Conservation (phyloP, 2,113 vertebrate species). For the Calonectris borealis region DNA sequence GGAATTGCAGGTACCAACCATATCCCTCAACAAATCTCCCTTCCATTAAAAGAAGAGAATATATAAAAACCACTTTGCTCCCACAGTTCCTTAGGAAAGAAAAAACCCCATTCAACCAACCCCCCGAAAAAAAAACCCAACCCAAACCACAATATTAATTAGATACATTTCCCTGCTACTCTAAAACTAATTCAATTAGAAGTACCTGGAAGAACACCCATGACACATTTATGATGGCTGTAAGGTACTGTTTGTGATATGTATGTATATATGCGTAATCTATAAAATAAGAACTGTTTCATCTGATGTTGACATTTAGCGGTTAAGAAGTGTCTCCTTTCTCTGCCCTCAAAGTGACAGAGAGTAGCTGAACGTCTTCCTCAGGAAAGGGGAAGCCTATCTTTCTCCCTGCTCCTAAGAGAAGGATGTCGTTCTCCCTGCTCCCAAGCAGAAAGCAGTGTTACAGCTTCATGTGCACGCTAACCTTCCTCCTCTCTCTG, state of each 20-base stretch:
- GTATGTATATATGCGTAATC: too few relatives aligned
- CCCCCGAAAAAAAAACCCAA: background rate
- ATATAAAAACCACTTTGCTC: background rate
- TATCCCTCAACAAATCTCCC: background rate
- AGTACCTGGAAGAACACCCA: background rate
- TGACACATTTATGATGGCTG: background rate
- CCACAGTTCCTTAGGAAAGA: background rate
- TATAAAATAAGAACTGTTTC: background rate
- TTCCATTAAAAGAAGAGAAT: background rate
- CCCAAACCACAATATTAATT: background rate
- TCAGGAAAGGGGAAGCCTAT: background rate
- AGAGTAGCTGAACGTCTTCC: background rate
- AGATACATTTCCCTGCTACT: background rate
- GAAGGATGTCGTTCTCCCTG: background rate
- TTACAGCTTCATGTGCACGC: background rate
- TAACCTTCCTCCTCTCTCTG: background rate
- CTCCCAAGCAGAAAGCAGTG: background rate
- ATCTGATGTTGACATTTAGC: background rate
- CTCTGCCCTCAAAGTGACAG: background rate
- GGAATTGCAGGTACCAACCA: conserved; percentile 9
- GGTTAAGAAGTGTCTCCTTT: background rate
- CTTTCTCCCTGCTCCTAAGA: background rate
- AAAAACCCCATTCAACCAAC: background rate
- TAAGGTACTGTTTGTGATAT: background rate
- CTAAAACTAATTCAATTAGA: background rate